Conservation (phyloP, 2,797 vertebrate genomes). For the Ispidina lecontei region DNA sequence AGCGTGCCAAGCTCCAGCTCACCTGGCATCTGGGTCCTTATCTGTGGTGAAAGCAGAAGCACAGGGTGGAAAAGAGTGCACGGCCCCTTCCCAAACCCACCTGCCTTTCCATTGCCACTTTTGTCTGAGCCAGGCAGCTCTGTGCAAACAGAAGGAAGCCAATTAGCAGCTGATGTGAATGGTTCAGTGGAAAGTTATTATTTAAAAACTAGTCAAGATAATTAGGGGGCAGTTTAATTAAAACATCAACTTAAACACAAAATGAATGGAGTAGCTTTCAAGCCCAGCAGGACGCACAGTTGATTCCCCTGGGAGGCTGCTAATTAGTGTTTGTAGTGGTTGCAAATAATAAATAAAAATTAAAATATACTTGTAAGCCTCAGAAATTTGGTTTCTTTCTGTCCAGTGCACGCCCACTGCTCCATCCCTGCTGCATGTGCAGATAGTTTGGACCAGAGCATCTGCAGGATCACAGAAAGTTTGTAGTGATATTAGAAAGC, state of each 20-base stretch:
- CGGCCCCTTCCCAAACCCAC: background rate
- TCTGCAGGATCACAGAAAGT: background rate
- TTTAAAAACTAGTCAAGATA: slow-evolving; percentile 50
- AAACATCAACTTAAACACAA: slow-evolving; percentile 35
- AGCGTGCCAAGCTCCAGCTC: background rate
- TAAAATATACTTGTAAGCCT: background rate
- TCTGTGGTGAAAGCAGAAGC: background rate
- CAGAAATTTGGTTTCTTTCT: background rate
- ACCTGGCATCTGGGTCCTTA: background rate
- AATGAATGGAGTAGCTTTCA: slow-evolving; percentile 12
- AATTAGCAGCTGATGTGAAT: slow-evolving; percentile 2
- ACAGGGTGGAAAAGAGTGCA: fast-evolving
- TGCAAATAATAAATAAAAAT: slow-evolving; percentile 47
- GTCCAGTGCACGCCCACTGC: background rate
- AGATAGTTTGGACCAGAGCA: background rate
- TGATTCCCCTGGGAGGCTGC: slow-evolving; percentile 9
- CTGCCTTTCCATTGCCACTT: background rate
- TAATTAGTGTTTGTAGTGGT: slow-evolving; percentile 39
- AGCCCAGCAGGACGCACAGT: slow-evolving; percentile 37
- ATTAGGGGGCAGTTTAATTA: slow-evolving; percentile 58
- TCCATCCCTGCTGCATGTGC: background rate
- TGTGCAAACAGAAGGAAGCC: background rate
- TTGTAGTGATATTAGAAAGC: background rate
- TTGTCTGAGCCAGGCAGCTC: background rate
- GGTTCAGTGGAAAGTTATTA: slow-evolving; percentile 5